These are phyloP conservation scores for Galagoides demidoff DNA, from an alignment of 2,797 vertebrate genomes.

Conservation along the genomic window DNA sequence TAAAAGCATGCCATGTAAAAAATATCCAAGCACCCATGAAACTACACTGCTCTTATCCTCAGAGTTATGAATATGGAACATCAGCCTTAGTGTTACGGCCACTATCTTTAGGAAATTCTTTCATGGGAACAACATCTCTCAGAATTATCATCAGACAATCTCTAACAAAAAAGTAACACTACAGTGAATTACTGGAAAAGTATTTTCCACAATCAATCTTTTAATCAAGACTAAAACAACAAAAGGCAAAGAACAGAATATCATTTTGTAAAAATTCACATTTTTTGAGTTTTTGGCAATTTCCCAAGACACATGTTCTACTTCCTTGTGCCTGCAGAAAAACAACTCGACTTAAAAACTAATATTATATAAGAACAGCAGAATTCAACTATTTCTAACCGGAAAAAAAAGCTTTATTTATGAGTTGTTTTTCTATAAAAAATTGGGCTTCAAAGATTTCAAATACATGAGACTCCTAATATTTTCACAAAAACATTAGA, in stretches of 20 bases:
- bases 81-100: not conserved
- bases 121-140: not conserved
- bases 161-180: not conserved
- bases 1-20: not conserved
- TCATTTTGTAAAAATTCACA: not conserved
- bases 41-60: not conserved
- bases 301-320: conserved; percentile 7
- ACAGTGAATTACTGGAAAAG: conserved; percentile 16
- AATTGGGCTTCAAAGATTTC: conserved; percentile 19
- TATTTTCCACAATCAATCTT: conserved; percentile 3
- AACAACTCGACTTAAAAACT: not conserved
- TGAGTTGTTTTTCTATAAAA: conserved; percentile 40
- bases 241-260: not conserved
- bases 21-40: not conserved
- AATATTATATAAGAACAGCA: not conserved
- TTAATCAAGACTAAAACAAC: conserved; percentile 36
- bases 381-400: not conserved
- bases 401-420: conserved; percentile 37
- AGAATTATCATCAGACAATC: not conserved
- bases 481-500: too few species aligned
- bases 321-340: not conserved
- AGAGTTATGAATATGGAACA: not conserved
- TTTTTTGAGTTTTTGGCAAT: conserved; percentile 27
- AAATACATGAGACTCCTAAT: conserved; percentile 36
- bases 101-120: not conserved